These are phyloP conservation scores for Drosophila conformis DNA, from an alignment of 2,888 invertebrate species.

Conservation along the genomic window DNA sequence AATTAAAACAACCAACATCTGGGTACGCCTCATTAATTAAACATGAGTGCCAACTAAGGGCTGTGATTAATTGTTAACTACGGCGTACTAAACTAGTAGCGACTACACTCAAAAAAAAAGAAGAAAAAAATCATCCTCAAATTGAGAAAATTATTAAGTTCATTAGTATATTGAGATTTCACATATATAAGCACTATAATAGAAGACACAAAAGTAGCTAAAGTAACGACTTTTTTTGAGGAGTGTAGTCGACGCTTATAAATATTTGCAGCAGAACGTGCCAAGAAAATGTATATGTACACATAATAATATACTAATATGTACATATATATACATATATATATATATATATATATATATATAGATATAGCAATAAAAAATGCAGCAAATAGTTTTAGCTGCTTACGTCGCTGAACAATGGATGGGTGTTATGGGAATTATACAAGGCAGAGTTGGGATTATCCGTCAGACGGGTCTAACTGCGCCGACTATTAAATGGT, in stretches of 20 bases:
- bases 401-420: constrained; percentile 12
- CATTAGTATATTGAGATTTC: background rate
- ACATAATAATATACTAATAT: constrained; percentile 1
- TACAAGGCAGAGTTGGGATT: constrained; percentile 3
- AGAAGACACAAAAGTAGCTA: background rate
- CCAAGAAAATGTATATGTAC: constrained; percentile 6
- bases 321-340: too few species aligned
- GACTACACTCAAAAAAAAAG: background rate
- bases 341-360: too few species aligned
- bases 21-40: constrained; percentile 39
- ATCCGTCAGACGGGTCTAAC: background rate
- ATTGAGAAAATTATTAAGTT: background rate
- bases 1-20: constrained; percentile 41
- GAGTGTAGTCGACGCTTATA: constrained; percentile 3
- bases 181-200: background rate
- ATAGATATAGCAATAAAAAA: background rate
- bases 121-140: background rate
- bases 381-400: constrained; percentile 10
- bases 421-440: constrained; percentile 17
- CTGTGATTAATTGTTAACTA: constrained; percentile 5
- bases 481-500: background rate
- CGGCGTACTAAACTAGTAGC: background rate
- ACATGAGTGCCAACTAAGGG: constrained; percentile 39
- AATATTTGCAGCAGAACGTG: constrained; percentile 33
- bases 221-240: background rate